These are phyloP conservation scores for Microplitis deprimator DNA, from an alignment of 2,888 invertebrate genomes.

Conservation along the genomic window DNA sequence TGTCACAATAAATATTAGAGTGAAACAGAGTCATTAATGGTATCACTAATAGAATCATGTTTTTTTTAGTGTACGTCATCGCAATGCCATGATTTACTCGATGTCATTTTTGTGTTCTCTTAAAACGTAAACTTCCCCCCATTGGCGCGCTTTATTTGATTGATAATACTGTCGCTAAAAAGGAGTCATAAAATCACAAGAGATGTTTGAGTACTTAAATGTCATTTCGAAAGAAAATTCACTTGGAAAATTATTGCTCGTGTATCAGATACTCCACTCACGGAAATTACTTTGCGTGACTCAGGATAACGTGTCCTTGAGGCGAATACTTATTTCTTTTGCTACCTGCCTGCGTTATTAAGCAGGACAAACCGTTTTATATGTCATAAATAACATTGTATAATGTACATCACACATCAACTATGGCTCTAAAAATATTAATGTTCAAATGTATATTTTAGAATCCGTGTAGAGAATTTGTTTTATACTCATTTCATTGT, in stretches of 20 bases:
- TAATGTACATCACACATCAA: constrained; percentile 14
- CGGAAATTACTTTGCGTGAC: constrained; percentile 52
- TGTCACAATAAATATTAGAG: constrained; percentile 50
- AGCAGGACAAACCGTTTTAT: constrained; percentile 30
- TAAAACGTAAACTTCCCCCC: constrained; percentile 25
- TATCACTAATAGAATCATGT: constrained; percentile 69
- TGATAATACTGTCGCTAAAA: constrained; percentile 33
- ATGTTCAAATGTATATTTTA: constrained; percentile 1
- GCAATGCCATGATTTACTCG: constrained; percentile 34
- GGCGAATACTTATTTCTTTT: background rate
- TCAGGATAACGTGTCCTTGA: constrained; percentile 36
- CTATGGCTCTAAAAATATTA: constrained; percentile 4
- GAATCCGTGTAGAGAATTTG: background rate
- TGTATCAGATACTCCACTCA: constrained; percentile 39
- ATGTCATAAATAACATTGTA: constrained; percentile 41
- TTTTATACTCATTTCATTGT: constrained; percentile 10
- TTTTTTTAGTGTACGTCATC: constrained; percentile 38
- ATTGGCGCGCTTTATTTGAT: constrained; percentile 16
- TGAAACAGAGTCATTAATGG: constrained; percentile 66
- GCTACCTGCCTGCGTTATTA: constrained; percentile 21
- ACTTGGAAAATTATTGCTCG: constrained; percentile 15
- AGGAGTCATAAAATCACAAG: constrained; percentile 28
- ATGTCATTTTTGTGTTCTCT: constrained; percentile 36
- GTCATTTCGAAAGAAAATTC: constrained; percentile 25
- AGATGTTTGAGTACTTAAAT: constrained; percentile 4